phyloP scores from a whole-genome alignment of 2,113 vertebrate genomes.

The Phylloscopus trochiloides region DNA sequence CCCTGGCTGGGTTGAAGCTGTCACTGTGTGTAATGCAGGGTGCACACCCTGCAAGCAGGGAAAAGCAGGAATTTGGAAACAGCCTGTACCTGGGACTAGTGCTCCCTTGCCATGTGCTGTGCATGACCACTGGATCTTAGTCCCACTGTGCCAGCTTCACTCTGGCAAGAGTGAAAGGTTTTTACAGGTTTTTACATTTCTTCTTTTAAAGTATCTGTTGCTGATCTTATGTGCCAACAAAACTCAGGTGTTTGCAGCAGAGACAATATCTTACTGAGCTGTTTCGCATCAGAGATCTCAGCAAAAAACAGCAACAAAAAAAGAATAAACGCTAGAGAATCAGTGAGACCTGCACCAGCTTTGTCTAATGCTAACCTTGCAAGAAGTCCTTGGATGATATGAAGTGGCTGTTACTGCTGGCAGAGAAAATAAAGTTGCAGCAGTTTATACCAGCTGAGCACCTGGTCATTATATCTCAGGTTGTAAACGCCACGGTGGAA shows the following conservation, averaged over 20 bases:
- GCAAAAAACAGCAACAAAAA: not conserved
- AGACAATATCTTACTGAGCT: not conserved
- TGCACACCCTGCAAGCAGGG: not conserved
- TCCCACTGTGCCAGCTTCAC: not conserved
- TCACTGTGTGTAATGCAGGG: accelerated
- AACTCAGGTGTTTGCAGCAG: not conserved
- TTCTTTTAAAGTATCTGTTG: not conserved
- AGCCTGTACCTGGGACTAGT: not conserved
- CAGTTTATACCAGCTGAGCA: slow-evolving; percentile 14
- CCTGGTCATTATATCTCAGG: slow-evolving; percentile 3
- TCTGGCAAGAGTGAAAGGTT: not conserved
- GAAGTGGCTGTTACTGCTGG: not conserved
- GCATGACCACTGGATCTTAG: not conserved
- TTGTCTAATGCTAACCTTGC: not conserved
- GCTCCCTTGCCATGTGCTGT: accelerated
- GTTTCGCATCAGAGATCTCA: not conserved
- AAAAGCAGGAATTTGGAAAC: not conserved
- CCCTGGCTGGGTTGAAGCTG: not conserved
- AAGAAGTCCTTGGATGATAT: not conserved
- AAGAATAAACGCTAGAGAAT: not conserved
- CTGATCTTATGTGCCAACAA: not conserved
- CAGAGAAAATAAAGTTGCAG: not conserved
- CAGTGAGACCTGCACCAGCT: not conserved
- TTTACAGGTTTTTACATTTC: not conserved
- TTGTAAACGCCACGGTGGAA: not conserved